Evolutionary conservation across 2,888 invertebrate species (phyloP), one percentile per base, ranked within the genome.

Genomic region (Eupithecia inturbata): DNA sequence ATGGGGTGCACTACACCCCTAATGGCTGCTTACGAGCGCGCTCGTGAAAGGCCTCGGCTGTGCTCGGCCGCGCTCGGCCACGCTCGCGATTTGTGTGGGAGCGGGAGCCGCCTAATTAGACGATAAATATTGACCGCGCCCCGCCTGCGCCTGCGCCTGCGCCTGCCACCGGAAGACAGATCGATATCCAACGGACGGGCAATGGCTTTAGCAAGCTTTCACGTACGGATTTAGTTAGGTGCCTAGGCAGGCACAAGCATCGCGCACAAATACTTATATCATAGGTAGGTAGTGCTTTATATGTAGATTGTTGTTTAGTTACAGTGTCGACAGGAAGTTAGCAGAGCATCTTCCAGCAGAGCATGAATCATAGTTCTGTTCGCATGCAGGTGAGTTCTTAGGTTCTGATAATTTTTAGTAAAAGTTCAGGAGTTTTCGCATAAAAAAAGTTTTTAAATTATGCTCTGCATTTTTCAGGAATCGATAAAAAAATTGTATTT

Each of bases 21-120:
- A 86, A 85, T 84, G 83, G 80, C 76, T 28, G 19, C 60, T 60
- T 28, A 60, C 53, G 53, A 53, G 60, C 57, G 60, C 60, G 28
- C 57, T 81, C 81, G 81, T 82, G 81, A 82, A 80, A 81, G 80
- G 82, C 77, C 45, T 45, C 19, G 19, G 41, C 19, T 19, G 41
- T 19, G 19, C 16, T 45, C 41, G 45, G 45, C 16, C 57, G 26
- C 26, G 16, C 60, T 28, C 60, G 60, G 16, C 28, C 60, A 16
- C 53, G 53, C 53, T 45, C 22, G 73, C 75, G 82, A 84, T 82
- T 83, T 82, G 86, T 86, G 86, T 86, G 86, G 78, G 87, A 85
- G 81, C 71, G 14, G 33, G 19, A 45, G 19, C 22, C n/a, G 60
- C 60, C 60, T 78, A 76, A 78, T 78, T 79, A 79, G 72, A 33